Percentiles rank a stretch among this genome's conserved stretches.
These are phyloP conservation scores for Morpho helenor DNA, from an alignment of 2,888 invertebrate genomes.

Conservation along the genomic window DNA sequence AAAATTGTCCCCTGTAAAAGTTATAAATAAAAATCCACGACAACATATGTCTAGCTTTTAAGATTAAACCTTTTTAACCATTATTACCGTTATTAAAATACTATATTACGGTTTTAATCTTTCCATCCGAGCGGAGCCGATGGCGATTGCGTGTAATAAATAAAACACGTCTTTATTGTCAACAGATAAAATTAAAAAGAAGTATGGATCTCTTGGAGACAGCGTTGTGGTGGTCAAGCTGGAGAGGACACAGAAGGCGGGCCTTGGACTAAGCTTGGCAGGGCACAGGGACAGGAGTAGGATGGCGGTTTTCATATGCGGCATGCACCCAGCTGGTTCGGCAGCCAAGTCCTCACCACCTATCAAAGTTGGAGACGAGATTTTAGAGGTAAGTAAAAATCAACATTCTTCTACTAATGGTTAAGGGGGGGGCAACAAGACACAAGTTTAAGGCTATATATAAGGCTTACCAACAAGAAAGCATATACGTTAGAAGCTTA, in stretches of 20 bases:
- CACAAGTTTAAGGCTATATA: no score
- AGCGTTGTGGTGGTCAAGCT: constrained; percentile 86
- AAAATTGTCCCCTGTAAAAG: no score
- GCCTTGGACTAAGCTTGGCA: constrained; percentile 94
- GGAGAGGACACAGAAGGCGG: constrained; percentile 85
- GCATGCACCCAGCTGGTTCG: constrained; percentile 93
- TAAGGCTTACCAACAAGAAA: no score
- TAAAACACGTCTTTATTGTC: constrained; percentile 25
- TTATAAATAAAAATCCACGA: no score
- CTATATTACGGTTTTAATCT: no score
- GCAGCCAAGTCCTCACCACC: constrained; percentile 85
- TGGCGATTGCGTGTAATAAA: no score
- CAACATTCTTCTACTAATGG: background rate
- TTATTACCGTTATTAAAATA: no score
- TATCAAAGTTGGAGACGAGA: constrained; percentile 95
- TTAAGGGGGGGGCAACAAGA: no score
- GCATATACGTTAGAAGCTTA: no score
- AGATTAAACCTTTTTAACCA: no score
- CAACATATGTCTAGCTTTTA: no score
- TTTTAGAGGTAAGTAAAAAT: constrained; percentile 86
- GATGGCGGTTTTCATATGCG: constrained; percentile 98
- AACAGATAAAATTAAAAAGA: constrained; percentile 95
- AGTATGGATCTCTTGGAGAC: constrained; percentile 90
- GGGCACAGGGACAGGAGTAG: constrained; percentile 95
- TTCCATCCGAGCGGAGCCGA: no score